Conservation (phyloP, 2,113 vertebrate species). For the Sinocyclocheilus grahami region DNA sequence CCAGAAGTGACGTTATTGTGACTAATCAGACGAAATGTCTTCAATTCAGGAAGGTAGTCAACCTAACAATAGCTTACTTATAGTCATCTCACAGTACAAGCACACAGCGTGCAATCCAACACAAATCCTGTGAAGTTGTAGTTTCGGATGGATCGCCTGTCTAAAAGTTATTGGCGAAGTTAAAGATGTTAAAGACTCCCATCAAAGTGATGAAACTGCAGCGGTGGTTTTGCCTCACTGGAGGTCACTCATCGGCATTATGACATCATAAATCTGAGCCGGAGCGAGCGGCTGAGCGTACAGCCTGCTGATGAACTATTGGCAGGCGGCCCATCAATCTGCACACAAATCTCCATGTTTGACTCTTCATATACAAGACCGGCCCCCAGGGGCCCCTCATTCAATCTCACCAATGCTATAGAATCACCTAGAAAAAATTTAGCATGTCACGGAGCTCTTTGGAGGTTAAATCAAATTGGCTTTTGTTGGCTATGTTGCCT, state of each 20-base stretch:
- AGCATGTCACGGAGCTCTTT: not conserved
- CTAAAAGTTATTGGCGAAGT: not conserved
- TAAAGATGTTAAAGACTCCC: not conserved
- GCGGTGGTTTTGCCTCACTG: not conserved
- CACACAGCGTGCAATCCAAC: not conserved
- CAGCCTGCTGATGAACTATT: conserved; percentile 23
- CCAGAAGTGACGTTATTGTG: conserved; percentile 9
- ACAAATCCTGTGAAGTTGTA: not conserved
- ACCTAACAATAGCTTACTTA: not conserved
- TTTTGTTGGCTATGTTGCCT: not conserved
- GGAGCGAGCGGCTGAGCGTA: not conserved
- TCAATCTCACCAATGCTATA: not conserved
- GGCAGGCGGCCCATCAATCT: conserved; percentile 12
- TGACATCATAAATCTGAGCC: conserved; percentile 21
- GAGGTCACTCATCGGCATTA: conserved; percentile 17
- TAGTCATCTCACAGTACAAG: not conserved
- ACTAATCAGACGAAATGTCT: conserved; percentile 50
- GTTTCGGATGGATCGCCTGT: not conserved
- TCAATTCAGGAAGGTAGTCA: not conserved
- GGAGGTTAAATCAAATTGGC: conserved; percentile 26
- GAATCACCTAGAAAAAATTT: not conserved
- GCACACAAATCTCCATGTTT: conserved; percentile 7
- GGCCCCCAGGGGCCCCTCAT: not conserved
- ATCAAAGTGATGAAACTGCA: conserved; percentile 18
- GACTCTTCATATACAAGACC: conserved; percentile 6